phyloP scores from a whole-genome alignment of 2,888 invertebrate species.

The Cataglyphis cursor region DNA sequence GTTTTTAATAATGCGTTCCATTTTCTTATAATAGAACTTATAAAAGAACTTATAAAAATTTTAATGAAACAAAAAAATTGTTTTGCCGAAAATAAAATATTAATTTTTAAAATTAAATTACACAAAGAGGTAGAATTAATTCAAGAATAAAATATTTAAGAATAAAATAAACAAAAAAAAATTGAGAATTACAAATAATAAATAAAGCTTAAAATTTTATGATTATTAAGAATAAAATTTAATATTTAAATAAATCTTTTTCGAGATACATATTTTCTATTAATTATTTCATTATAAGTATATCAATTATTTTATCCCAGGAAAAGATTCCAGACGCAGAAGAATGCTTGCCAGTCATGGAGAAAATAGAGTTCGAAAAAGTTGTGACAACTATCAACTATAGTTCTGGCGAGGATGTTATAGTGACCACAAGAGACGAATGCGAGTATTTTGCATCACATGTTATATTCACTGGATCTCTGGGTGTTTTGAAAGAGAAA shows the following conservation, averaged over 20 bases:
- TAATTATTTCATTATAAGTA: constrained; percentile 1
- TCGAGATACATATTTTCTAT: constrained; percentile 24
- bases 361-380: constrained; percentile 88
- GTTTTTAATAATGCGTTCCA: background rate
- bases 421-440: constrained; percentile 88
- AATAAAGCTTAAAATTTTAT: background rate
- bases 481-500: constrained; percentile 91
- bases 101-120: background rate
- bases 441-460: constrained; percentile 88
- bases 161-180: background rate
- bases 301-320: constrained; percentile 83
- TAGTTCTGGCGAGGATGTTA: constrained; percentile 87
- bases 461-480: constrained; percentile 90
- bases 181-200: background rate
- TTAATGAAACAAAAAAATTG: background rate
- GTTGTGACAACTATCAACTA: constrained; percentile 88
- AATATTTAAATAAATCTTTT: background rate
- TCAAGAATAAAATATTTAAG: background rate
- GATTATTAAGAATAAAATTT: background rate
- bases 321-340: constrained; percentile 87
- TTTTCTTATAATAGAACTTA: background rate
- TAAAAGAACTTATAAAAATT: background rate
- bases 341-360: constrained; percentile 85
- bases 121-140: background rate
- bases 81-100: background rate